Conservation (phyloP, 2,113 vertebrate species). For the Anhinga rufa region DNA sequence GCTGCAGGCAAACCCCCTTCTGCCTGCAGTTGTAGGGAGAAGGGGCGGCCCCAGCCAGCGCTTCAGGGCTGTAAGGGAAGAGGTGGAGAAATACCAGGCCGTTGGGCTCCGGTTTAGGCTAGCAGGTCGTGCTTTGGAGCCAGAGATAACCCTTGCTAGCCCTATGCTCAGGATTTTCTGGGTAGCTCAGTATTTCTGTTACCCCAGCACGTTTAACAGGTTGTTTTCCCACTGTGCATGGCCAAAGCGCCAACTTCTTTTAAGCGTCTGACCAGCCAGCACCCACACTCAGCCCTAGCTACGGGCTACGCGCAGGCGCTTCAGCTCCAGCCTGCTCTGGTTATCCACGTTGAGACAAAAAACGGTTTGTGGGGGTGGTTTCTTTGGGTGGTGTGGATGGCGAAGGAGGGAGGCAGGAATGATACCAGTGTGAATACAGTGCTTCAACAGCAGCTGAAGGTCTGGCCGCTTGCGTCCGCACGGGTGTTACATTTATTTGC, state of each 20-base stretch:
- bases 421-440: neutral
- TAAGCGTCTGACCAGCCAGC: neutral
- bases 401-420: neutral
- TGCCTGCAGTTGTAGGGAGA: neutral
- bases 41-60: neutral
- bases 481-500: neutral
- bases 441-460: neutral
- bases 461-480: fast-evolving
- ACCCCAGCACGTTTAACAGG: fast-evolving
- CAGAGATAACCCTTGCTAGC: neutral
- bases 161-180: neutral
- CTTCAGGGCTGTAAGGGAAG: neutral
- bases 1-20: neutral
- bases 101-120: neutral
- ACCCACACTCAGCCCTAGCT: neutral
- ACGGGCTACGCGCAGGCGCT: fast-evolving
- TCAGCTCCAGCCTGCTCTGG: neutral
- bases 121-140: neutral
- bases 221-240: fast-evolving
- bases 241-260: neutral
- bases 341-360: too few species aligned
- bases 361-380: fast-evolving
- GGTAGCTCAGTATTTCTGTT: neutral
- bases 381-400: neutral
- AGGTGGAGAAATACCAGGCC: neutral